Evolutionary conservation across 2,797 vertebrate genomes (phyloP), one percentile per base, ranked within the genome.

Genomic region (Salarias fasciatus): DNA sequence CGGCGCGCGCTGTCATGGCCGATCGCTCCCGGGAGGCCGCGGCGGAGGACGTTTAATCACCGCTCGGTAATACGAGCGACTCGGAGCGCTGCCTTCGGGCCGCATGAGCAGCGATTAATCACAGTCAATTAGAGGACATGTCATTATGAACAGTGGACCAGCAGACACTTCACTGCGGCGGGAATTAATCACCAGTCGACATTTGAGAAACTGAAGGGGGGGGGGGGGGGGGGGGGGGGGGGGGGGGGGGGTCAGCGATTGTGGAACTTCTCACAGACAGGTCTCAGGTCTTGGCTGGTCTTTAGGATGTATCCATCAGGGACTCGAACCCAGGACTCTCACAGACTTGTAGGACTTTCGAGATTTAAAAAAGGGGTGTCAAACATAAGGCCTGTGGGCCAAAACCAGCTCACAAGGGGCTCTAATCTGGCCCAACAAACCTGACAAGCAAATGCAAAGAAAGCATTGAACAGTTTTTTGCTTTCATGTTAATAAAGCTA

Each of bases 91-190:
- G 80, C 86, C 82, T 80, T 33, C 11, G 62, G 86, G 80, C 61
- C 80, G 77, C 77, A 82, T 89, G 85, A 86, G 77, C 75, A 79
- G 72, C 67, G 58, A 89, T 89, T 85, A 82, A 83, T 89, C 85
- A 86, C 72, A 78, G 75, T 84, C 83, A 80, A 89, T 89, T 88
- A 82, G 51, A 50, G 70, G 63, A 72, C 65, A 72, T 75, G 83
- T 80, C 79, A 74, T 79, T 76, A 73, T 84, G 76, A 69, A 72
- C 69, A 51, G 42, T 53, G 53, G 51, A 50, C 42, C 37, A 41
- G 66, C 42, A 77, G 74, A 79, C 76, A 69, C 53, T 60, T 78
- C 71, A 82, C 73, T 68, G 72, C n/a, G 53, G 63, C 54, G 67
- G 65, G 51, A 72, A 74, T 83, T 29, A 78, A 77, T 86, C 73